These are phyloP conservation scores for Caenorhabditis auriculariae DNA, from an alignment of 2,888 invertebrate genomes.

Conservation along the genomic window DNA sequence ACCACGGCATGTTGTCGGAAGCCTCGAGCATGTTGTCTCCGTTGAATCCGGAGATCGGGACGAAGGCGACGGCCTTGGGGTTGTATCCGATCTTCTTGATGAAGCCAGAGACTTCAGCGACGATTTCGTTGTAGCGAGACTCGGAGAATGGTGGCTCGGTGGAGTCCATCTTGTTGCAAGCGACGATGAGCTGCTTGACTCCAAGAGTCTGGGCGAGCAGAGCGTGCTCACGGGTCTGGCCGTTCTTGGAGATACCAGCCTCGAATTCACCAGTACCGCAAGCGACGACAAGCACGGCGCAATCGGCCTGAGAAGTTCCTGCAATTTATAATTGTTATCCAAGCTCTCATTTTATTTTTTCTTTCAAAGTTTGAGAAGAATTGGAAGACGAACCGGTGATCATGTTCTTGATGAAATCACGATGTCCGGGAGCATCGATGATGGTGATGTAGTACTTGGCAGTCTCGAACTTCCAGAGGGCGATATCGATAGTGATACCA, in stretches of 20 bases:
- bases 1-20: conserved; percentile 87
- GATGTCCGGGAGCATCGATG: conserved; percentile 99
- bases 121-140: conserved; percentile 94
- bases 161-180: conserved; percentile 99
- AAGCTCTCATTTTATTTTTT: too few species aligned
- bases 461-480: conserved; percentile 64
- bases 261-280: conserved; percentile 99
- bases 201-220: conserved; percentile 96
- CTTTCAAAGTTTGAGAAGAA: too few species aligned
- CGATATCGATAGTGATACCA: conserved; percentile 64
- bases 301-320: conserved; percentile 76
- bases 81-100: conserved; percentile 99
- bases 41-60: conserved; percentile 99
- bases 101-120: conserved; percentile 89
- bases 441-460: conserved; percentile 70
- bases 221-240: conserved; percentile 98
- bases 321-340: too few species aligned
- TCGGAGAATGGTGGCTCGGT: conserved; percentile 96
- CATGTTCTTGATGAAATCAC: conserved; percentile 99
- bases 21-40: conserved; percentile 99
- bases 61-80: conserved; percentile 92
- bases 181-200: conserved; percentile 97
- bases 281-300: conserved; percentile 96
- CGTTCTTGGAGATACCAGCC: conserved; percentile 98
- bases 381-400: too few species aligned